Conservation (phyloP, 2,888 invertebrate genomes). For the Ligdia adustata region DNA sequence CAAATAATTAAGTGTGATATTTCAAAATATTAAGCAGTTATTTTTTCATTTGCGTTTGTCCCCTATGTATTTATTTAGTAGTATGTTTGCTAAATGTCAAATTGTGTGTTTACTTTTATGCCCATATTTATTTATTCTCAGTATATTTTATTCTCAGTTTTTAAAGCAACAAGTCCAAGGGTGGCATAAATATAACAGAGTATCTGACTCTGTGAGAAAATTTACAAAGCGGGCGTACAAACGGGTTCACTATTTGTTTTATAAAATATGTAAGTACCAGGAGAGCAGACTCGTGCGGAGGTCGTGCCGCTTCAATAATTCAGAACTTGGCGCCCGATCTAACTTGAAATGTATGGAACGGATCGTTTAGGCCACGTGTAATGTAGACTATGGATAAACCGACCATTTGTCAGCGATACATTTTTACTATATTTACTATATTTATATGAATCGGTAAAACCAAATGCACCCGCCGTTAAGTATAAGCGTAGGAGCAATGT, state of each 20-base stretch:
- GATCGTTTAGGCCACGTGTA: slow-evolving; percentile 1
- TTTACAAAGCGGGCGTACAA: slow-evolving; percentile 15
- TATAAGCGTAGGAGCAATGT: too few species aligned
- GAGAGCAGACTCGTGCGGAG: slow-evolving; percentile 49
- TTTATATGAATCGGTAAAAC: too few species aligned
- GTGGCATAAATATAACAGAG: slow-evolving; percentile 4
- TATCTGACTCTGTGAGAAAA: slow-evolving; percentile 4
- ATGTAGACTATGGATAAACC: too few species aligned
- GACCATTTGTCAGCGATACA: not conserved
- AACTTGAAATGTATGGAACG: slow-evolving; percentile 2
- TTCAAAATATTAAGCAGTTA: too few species aligned
- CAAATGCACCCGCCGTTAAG: too few species aligned
- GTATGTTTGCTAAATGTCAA: too few species aligned
- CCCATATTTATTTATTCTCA: too few species aligned
- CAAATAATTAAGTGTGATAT: too few species aligned
- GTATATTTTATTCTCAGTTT: slow-evolving; percentile 1
- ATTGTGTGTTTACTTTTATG: too few species aligned
- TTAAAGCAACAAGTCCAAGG: slow-evolving; percentile 2
- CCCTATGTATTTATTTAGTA: too few species aligned
- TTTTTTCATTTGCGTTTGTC: too few species aligned
- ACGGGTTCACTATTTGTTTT: slow-evolving; percentile 19
- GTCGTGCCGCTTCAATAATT: slow-evolving; percentile 61
- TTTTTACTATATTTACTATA: too few species aligned
- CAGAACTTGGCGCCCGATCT: slow-evolving; percentile 47
- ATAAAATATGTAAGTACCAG: slow-evolving; percentile 45